Base-by-base conservation (phyloP, 1,140 invertebrate genomes). In the Brachionus paranguensis region DNA sequence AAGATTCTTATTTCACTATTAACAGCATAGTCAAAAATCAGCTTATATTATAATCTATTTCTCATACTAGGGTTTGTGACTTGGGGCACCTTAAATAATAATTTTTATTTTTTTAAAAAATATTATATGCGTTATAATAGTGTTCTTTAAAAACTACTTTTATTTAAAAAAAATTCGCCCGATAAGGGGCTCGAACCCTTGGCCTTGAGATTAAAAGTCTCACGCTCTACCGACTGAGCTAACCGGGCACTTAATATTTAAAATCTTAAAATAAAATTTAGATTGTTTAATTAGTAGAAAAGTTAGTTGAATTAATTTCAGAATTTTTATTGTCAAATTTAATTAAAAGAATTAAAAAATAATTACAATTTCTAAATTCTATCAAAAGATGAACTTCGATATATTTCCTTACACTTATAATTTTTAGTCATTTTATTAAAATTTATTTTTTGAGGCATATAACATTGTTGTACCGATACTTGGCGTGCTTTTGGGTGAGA, bases 351-450 rank as follows among this genome's bases (percentile, higher is more conserved):
- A 47, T 14, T 47, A 47, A 47, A 68, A 12, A 37, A 4, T 68
- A 68, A 29, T 33, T 68, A 68, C 65, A 68, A 45, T 45, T 17
- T 43, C 47, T 76, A 76, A 33, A 76, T 47, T 50, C 24, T 47
- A 76, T 76, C 72, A 12, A 76, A 50, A 20, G 72, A 76, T 27
- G 43, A 50, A 29, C 72, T 76, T 27, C 72, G 20, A 50, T 76
- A 76, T 12, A 76, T 27, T 24, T 76, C 72, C 27, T 50, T 76
- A 50, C 72, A 47, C 27, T 47, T 27, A 50, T 50, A 47, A 72
- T 6, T 72, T n/a, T 72, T 72, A 7, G 33, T 4, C 8, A 72
- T 72, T 76, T 76, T 76, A 29, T 76, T 50, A 29, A 33, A 76
- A 41, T 20, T 11, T 4, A 29, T 76, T 27, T 76, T 76, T 4